Conservation (phyloP, 2,888 invertebrate genomes). For the Chironomus tentans region DNA sequence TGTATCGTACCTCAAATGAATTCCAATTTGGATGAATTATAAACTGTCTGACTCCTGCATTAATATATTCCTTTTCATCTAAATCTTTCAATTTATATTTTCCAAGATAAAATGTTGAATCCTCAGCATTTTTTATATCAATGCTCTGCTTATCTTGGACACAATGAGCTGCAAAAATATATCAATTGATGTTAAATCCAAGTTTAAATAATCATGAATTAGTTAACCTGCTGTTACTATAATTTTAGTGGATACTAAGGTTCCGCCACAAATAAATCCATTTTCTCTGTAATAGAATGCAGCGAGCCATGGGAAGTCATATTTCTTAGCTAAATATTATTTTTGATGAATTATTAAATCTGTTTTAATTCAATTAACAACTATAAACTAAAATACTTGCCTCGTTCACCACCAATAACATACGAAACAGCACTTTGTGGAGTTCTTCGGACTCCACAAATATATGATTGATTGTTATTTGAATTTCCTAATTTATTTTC, state of each 20-base stretch:
- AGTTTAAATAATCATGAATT: neutral
- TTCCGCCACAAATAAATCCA: neutral
- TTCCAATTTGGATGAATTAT: neutral
- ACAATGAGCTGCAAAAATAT: neutral
- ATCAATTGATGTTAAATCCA: neutral
- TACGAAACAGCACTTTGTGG: neutral
- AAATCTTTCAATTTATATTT: neutral
- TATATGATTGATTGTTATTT: neutral
- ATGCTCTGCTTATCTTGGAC: neutral
- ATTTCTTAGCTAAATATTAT: neutral
- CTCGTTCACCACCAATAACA: neutral
- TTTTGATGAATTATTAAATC: neutral
- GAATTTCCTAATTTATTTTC: neutral
- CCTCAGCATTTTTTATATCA: neutral
- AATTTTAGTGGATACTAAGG: neutral
- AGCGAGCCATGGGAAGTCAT: neutral
- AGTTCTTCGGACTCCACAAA: neutral
- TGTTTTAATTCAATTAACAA: neutral
- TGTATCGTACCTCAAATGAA: conserved; percentile 29
- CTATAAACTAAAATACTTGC: neutral
- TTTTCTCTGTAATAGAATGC: neutral
- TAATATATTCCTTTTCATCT: neutral
- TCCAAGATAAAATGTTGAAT: neutral
- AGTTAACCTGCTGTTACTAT: neutral
- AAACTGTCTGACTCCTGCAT: neutral